These are phyloP conservation scores for Cosmia trapezina DNA, from an alignment of 2,888 invertebrate species.

Conservation along the genomic window DNA sequence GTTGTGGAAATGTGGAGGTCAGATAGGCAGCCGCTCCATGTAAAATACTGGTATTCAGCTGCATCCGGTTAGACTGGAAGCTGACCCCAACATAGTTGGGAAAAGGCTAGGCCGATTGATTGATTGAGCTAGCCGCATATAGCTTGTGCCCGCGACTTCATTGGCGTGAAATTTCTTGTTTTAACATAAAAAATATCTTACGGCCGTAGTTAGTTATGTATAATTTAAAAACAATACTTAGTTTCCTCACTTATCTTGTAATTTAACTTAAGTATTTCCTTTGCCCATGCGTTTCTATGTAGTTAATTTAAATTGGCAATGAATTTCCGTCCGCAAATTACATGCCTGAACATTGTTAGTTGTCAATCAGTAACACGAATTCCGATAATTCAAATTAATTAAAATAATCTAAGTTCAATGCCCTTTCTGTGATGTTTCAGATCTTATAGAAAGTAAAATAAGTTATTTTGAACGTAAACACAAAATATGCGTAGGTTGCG, in stretches of 20 bases:
- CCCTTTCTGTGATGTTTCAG: neutral
- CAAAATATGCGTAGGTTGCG: neutral
- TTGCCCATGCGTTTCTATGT: neutral
- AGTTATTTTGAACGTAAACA: neutral
- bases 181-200: too few species aligned
- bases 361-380: neutral
- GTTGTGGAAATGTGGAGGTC: too few species aligned
- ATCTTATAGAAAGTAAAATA: neutral
- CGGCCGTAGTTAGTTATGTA: too few species aligned
- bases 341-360: neutral
- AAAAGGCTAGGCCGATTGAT: too few species aligned
- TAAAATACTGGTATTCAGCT: too few species aligned
- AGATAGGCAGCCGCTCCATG: too few species aligned
- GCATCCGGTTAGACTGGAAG: too few species aligned
- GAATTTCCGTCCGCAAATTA: neutral
- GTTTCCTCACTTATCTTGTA: conserved; percentile 4
- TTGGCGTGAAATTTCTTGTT: too few species aligned
- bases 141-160: too few species aligned
- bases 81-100: too few species aligned
- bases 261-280: conserved; percentile 5
- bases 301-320: neutral
- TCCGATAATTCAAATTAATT: neutral
- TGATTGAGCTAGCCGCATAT: too few species aligned
- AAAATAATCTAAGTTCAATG: neutral
- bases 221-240: neutral